These are phyloP conservation scores for Boulengeromyrus knoepffleri DNA, from an alignment of 2,113 vertebrate genomes.

Conservation along the genomic window DNA sequence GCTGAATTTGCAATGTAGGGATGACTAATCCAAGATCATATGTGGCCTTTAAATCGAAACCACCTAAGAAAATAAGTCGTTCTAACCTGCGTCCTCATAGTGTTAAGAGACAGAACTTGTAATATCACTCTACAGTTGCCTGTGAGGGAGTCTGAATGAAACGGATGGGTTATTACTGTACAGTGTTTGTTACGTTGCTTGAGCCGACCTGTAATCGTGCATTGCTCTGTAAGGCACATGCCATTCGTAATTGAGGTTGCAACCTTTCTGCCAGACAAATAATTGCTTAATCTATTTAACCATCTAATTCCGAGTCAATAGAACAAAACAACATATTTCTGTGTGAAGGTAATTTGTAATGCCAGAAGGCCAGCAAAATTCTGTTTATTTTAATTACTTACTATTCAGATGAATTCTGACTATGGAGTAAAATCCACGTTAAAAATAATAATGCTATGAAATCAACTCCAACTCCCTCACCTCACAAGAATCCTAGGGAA, in stretches of 20 bases:
- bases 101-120: not conserved
- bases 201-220: not conserved
- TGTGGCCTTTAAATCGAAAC: not conserved
- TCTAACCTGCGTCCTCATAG: not conserved
- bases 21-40: not conserved
- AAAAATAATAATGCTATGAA: not conserved
- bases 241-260: not conserved
- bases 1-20: not conserved
- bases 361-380: not conserved
- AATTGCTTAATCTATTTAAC: slow-evolving; percentile 11
- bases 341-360: slow-evolving; percentile 3
- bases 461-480: not conserved
- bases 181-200: not conserved
- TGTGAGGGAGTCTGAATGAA: not conserved
- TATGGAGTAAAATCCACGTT: not conserved
- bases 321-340: not conserved
- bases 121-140: not conserved
- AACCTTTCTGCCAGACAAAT: not conserved
- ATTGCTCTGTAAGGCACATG: not conserved
- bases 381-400: slow-evolving; percentile 5
- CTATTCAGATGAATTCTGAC: not conserved
- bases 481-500: not conserved
- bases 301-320: not conserved
- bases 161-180: not conserved
- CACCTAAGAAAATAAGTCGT: not conserved